phyloP scores from a whole-genome alignment of 1,140 invertebrate genomes.

The Rhysida immarginata region DNA sequence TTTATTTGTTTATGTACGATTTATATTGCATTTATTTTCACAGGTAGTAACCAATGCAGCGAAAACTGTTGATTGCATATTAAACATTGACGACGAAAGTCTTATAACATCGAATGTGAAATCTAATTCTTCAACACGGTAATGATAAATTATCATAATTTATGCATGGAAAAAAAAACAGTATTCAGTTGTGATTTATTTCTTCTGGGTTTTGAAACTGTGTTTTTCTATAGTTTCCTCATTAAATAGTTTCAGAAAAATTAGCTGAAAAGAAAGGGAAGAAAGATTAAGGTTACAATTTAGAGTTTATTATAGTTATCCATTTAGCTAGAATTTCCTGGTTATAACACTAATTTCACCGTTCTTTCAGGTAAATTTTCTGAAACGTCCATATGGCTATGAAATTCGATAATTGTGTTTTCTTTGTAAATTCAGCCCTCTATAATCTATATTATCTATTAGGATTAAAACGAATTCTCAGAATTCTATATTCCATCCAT shows the following conservation, averaged over 20 bases:
- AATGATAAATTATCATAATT: background rate
- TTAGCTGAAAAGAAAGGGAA: too few species aligned
- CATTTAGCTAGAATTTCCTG: background rate
- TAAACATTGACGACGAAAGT: background rate
- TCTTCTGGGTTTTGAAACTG: too few species aligned
- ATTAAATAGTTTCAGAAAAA: background rate
- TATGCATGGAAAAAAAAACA: background rate
- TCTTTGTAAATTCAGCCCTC: background rate
- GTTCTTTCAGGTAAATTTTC: background rate
- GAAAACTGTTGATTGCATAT: background rate
- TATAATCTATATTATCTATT: background rate
- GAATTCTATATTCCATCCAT: background rate
- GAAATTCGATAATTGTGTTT: background rate
- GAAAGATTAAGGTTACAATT: too few species aligned
- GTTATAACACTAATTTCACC: background rate
- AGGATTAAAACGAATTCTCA: background rate
- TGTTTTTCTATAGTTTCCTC: background rate
- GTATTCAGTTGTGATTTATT: background rate
- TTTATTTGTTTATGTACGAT: too few species aligned
- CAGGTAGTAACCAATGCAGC: background rate
- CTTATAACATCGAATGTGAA: background rate
- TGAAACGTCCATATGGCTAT: background rate
- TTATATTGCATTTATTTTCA: too few species aligned
- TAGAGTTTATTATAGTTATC: too few species aligned
- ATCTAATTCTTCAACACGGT: background rate